phyloP scores from a whole-genome alignment of 2,888 invertebrate species.

The Phyto melanocephala region DNA sequence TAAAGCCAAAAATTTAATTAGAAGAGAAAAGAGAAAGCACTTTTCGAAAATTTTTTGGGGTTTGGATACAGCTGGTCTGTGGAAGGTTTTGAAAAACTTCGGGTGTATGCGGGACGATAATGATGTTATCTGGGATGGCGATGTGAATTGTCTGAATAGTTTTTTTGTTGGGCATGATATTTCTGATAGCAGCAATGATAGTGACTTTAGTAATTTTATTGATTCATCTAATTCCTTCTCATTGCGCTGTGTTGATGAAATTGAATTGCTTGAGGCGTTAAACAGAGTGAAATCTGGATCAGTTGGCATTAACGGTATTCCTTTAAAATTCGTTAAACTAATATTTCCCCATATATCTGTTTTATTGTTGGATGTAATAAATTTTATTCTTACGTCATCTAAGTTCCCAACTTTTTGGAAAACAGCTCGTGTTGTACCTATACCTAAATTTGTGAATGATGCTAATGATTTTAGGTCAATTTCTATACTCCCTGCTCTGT shows the following conservation, averaged over 20 bases:
- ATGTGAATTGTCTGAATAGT: neutral
- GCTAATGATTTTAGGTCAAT: constrained; percentile 4
- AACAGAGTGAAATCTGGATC: constrained; percentile 4
- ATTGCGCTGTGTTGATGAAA: neutral
- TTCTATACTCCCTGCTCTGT: neutral
- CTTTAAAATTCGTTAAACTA: neutral
- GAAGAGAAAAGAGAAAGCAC: neutral
- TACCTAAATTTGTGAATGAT: constrained; percentile 1
- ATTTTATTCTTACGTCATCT: neutral
- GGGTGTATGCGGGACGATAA: neutral
- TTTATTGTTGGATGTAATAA: neutral
- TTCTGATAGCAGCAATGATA: no score
- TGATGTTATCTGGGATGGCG: neutral
- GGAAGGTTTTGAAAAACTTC: neutral
- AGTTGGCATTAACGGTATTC: neutral
- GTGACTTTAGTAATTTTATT: neutral
- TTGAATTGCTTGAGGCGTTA: neutral
- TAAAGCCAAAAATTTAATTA: neutral
- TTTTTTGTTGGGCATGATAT: neutral
- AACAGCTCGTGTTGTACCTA: neutral
- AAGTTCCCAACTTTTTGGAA: neutral
- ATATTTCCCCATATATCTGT: neutral
- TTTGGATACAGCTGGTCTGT: neutral
- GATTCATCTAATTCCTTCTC: neutral
- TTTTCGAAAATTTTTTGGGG: neutral